A percentile compares a stretch with the other conserved stretches of the same genome.
Conservation (phyloP, 2,113 vertebrate species). For the Bos indicus region DNA sequence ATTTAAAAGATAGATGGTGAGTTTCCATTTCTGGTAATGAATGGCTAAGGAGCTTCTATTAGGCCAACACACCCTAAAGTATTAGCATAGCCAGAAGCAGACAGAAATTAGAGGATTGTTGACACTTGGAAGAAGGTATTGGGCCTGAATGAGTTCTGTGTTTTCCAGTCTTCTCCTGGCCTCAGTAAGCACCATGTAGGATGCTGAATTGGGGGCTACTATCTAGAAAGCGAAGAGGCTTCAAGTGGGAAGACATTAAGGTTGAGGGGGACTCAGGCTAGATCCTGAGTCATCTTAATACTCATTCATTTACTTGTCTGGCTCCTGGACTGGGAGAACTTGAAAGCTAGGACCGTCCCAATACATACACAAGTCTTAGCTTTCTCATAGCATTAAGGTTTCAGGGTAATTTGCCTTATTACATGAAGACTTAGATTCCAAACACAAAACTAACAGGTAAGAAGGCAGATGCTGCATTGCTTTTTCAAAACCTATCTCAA, state of each 20-base stretch:
- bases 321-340: neutral
- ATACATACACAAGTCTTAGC: neutral
- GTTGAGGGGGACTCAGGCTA: neutral
- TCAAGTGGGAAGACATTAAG: neutral
- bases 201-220: neutral
- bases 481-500: neutral
- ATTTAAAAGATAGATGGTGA: neutral
- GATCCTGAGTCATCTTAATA: neutral
- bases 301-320: neutral
- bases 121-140: neutral
- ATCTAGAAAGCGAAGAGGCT: neutral
- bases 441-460: neutral
- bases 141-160: neutral
- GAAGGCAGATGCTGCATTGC: neutral
- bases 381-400: neutral
- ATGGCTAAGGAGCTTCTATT: neutral
- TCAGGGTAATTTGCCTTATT: neutral
- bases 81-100: neutral
- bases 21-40: neutral
- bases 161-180: neutral
- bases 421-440: neutral
- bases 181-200: neutral
- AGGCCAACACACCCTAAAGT: neutral
- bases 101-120: neutral
- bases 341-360: neutral